phyloP scores from a whole-genome alignment of 2,888 invertebrate genomes.

The Heliconius ethilla region DNA sequence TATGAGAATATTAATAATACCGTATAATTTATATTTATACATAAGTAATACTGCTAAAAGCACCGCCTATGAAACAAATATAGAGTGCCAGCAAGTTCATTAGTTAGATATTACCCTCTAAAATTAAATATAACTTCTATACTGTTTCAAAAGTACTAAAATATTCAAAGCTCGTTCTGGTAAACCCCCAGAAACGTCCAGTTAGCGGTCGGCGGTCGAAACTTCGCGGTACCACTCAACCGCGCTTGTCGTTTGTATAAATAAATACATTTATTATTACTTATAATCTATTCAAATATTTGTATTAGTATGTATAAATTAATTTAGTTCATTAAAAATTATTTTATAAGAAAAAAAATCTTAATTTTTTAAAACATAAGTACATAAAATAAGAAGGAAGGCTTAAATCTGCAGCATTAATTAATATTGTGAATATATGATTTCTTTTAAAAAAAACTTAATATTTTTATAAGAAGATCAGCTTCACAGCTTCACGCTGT shows the following conservation, averaged over 20 bases:
- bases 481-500: too few relatives aligned
- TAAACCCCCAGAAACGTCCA: constrained; percentile 53
- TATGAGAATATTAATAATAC: not conserved
- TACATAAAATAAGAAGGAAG: too few relatives aligned
- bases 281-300: not conserved
- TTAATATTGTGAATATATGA: too few relatives aligned
- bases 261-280: constrained; percentile 1
- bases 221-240: constrained; percentile 48
- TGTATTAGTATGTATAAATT: not conserved
- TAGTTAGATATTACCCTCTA: constrained; percentile 4
- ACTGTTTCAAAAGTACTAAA: constrained; percentile 30
- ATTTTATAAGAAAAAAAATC: not conserved
- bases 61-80: not conserved
- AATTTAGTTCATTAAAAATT: not conserved
- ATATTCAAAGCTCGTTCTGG: constrained; percentile 54
- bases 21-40: not conserved
- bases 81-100: not conserved
- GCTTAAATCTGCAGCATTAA: too few relatives aligned
- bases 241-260: constrained; percentile 23
- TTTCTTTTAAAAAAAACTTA: too few relatives aligned
- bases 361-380: not conserved
- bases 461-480: too few relatives aligned
- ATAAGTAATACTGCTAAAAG: not conserved
- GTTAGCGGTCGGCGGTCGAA: constrained; percentile 52
- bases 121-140: constrained; percentile 27